Base-by-base conservation (phyloP, 2,888 invertebrate genomes). In the Chesias legatella region DNA sequence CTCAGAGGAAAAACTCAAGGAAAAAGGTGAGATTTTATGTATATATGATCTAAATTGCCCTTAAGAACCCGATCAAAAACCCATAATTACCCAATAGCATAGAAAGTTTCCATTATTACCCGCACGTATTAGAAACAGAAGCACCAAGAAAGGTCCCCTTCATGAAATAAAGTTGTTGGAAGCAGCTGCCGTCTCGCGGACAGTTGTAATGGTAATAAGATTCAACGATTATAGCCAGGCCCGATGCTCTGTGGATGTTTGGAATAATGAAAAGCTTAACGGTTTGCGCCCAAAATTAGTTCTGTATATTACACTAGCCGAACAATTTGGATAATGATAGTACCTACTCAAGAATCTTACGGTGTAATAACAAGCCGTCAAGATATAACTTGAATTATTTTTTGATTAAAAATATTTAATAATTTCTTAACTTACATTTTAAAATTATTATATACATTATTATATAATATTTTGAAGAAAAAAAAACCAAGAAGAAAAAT, bases 201-300 rank as follows among this genome's bases (percentile, higher is more conserved):
- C 83, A 80, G 76, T 83, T 75, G 82, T 83, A 82, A 83, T 77
- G 83, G 81, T 83, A 83, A 83, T 83, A 80, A 81, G 72, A 84
- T 84, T 84, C 82, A 78, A 83, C 80, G 82, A 79, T 84, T 84
- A 85, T 81, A 65, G 81, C 73, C 58, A 63, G 58, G 56, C 63
- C 67, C 72, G 68, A 67, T 74, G 70, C 60, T 43, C 51, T 51
- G 67, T 67, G 63, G 64, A 70, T 75, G 75, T 73, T 78, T 71
- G 73, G 75, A 74, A 80, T 83, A 83, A 83, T 81, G 79, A 78
- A 79, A 79, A 71, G 73, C 73, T 77, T 77, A 81, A 78, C 74
- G 71, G 71, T 74, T 66, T 60, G 63, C 63, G 68, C 67, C 65
- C 73, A 60, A 76, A 82, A 83, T 81, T 83, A 79, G 76, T 78